Base-by-base conservation (phyloP, 2,797 vertebrate genomes). In the Smutsia temminckii region DNA sequence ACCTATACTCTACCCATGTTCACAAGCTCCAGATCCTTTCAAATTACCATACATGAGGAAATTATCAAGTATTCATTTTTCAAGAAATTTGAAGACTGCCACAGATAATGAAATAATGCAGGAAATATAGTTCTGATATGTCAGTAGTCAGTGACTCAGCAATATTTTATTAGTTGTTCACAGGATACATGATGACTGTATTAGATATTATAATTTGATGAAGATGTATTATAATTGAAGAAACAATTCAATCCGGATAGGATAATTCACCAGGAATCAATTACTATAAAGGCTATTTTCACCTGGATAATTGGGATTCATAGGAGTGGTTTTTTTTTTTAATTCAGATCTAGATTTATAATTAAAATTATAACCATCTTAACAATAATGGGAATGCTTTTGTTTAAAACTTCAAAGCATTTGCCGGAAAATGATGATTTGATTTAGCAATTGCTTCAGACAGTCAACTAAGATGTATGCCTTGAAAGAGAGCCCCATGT, bases 391-490 rank as follows among this genome's bases (percentile, higher is more conserved):
- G 55, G 32, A 68, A 92, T 81, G 34, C 20, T 88, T 93, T 91
- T 89, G 85, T 81, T 93, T 74, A 92, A 96, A 72, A 64, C 83
- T 96, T 94, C 63, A 64, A 61, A 94, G 79, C 27, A 81, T 75
- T 87, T 95, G 27, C 79, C 78, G 21, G 59, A 91, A 97, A 97
- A 95, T 59, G 51, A 96, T 93, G 85, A 89, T 94, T 85, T 96
- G 94, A 94, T 92, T 95, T 93, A 90, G 79, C 80, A 96, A 81
- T 95, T 95, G 91, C 68, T 93, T 89, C 80, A 96, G 91, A 96
- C 83, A 92, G 61, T 87, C 84, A 88, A 63, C 74, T 51, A 95
- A 95, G 86, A 97, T 95, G 80, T 51, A 95, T 95, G 78, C 29
- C 71, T 97, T 92, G 53, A 93, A 92, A 96, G 95, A 83, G 63